Base-by-base conservation (phyloP, 2,888 invertebrate genomes). In the Cynaeus angustus region DNA sequence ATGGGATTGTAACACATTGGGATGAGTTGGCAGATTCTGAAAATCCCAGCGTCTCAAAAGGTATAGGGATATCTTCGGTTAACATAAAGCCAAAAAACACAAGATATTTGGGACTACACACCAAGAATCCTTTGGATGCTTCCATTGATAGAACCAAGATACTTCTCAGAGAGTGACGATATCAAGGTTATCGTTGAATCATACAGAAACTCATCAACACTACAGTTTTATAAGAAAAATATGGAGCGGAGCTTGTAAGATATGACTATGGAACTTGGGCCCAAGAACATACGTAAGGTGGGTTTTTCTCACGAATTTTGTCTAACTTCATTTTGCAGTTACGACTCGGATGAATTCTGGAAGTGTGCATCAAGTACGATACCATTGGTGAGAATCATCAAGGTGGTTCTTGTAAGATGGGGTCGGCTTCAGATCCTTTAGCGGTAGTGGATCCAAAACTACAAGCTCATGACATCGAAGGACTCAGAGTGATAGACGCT, bases 301-400 rank as follows among this genome's bases (percentile, higher is more conserved):
- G 33, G 7, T 28, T 28, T 4, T 7, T 28, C 5, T 33, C 33
- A n/a, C 1, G 2, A 9, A 7, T 7, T 33, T 33, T 9, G n/a
- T 33, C 7, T 28, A 37, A n/a, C 7, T 41, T 10, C 1, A 12
- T 41, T 41, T 16, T 21, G 4, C 21, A 55, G 55, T 55, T 55
- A n/a, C 7, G 38, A 55, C 13, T 86, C 87, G 0, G 90, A 92
- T 72, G 89, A 89, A 10, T 94, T 89, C 82, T 91, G 93, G 89
- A 88, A 86, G 65, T 94, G 94, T 78, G 88, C 91, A 87, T 92
- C 0, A 86, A 85, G 62, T 87, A 88, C 55, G 86, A 89, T 65
- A 92, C 93, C 0, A 91, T 90, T 0, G 91, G 92, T 0, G 92
- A 92, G 83, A 92, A 93, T 81, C 93, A 93, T 82, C 93, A 92